phyloP scores from a whole-genome alignment of 2,113 vertebrate genomes.

The Seriola quinqueradiata region DNA sequence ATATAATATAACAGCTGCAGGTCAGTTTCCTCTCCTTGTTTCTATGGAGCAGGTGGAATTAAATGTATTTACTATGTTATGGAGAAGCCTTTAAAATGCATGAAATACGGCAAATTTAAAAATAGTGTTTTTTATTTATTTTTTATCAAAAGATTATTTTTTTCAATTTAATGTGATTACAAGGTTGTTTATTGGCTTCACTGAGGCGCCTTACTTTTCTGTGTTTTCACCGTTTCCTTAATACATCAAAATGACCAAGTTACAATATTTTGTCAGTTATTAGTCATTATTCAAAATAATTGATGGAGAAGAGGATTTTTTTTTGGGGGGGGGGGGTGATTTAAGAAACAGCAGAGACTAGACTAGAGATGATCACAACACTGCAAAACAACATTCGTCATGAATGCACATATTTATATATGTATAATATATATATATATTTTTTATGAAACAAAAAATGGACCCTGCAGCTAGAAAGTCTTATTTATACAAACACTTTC shows the following conservation, averaged over 20 bases:
- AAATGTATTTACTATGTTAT: neutral
- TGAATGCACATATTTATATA: neutral
- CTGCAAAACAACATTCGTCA: neutral
- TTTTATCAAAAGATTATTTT: neutral
- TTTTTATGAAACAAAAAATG: conserved; percentile 8
- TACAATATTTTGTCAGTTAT: neutral
- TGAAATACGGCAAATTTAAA: neutral
- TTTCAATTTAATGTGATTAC: neutral
- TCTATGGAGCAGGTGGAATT: conserved; percentile 1
- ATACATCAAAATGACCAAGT: neutral
- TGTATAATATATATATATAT: neutral
- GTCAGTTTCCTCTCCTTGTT: neutral
- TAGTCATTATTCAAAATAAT: neutral
- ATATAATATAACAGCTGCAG: neutral
- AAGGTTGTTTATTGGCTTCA: neutral
- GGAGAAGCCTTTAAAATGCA: neutral
- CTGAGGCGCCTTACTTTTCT: neutral
- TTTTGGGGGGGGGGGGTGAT: too few species aligned
- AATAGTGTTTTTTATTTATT: neutral
- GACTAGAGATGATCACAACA: neutral
- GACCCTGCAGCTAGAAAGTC: neutral
- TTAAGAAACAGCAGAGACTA: neutral
- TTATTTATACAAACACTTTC: neutral
- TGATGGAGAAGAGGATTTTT: neutral
- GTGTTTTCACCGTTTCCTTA: neutral